Base-by-base conservation (phyloP, 2,797 vertebrate species). In the Serranus cabrilla region DNA sequence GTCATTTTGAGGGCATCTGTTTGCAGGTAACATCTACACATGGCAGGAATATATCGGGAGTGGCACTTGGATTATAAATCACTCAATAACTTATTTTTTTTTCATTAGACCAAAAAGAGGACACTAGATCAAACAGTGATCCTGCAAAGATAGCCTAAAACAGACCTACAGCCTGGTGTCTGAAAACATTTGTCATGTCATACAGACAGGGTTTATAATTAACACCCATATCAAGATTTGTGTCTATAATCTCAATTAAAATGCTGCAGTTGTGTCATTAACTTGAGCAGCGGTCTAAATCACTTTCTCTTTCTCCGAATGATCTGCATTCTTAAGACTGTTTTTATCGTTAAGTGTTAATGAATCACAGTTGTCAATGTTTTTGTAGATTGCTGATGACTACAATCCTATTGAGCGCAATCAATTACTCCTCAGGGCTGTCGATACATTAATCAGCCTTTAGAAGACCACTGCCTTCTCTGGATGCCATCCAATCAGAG, bases 401-500 rank as follows among this genome's bases (percentile, higher is more conserved):
- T 76, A 46, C 67, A 60, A 27, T 72, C 71, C 51, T 45, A 73
- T 69, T 77, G 61, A 83, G 81, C 5, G 23, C 74, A 81, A 84
- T 86, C 74, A 86, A 75, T 83, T 80, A 78, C 78, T 70, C 68
- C 18, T 18, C 8, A 0, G 67, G 74, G 54, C 23, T 82, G 78
- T 86, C 79, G 1, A 89, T 90, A 79, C 77, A 83, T 80, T 88
- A 86, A 90, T 91, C 86, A 81, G 78, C 62, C 60, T 81, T 83
- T 47, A 72, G 72, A 70, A 73, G 78, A 73, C 64, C 72, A 55
- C n/a, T 45, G 46, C 60, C 46, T 70, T 10, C 3, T 81, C 68
- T 70, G 65, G 77, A 69, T 43, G 43, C 11, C 23, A 42, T 65
- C 77, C 81, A 87, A 79, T 81, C 78, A 83, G 18, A 71, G 46